phyloP scores from a whole-genome alignment of 1,140 invertebrate genomes.

The Listronotus bonariensis region DNA sequence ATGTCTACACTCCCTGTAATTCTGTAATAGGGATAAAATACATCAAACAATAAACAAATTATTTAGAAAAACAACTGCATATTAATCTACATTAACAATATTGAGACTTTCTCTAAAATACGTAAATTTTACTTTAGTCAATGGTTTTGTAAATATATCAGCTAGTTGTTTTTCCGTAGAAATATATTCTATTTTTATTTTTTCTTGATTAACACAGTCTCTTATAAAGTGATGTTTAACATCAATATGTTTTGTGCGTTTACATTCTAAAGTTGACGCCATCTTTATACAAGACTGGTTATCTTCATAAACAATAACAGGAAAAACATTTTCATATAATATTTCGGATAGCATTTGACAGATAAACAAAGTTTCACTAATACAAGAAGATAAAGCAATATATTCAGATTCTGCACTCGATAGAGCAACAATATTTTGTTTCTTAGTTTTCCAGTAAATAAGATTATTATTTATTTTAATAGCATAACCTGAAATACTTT shows the following conservation, averaged over 20 bases:
- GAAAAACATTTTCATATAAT: slow-evolving; percentile 41
- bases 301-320: slow-evolving; percentile 13
- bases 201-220: not conserved
- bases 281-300: slow-evolving; percentile 18
- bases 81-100: not conserved
- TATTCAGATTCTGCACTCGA: slow-evolving; percentile 57
- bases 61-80: too few relatives aligned
- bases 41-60: too few relatives aligned
- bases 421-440: slow-evolving; percentile 48
- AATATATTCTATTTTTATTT: slow-evolving; percentile 31
- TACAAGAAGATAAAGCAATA: slow-evolving; percentile 46
- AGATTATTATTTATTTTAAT: slow-evolving; percentile 25
- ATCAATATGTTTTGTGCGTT: slow-evolving; percentile 50
- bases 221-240: slow-evolving; percentile 50
- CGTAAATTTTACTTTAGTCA: slow-evolving; percentile 11
- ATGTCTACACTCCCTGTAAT: too few relatives aligned
- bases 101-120: slow-evolving; percentile 1
- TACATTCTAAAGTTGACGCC: slow-evolving; percentile 8
- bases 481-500: slow-evolving; percentile 26
- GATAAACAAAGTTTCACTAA: slow-evolving; percentile 50
- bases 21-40: too few relatives aligned
- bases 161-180: slow-evolving; percentile 22
- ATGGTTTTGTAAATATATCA: slow-evolving; percentile 39
- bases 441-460: slow-evolving; percentile 28
- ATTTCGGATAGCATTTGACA: slow-evolving; percentile 43